A percentile compares a stretch with the other conserved stretches of the same genome.
Evolutionary conservation across 2,113 vertebrate species (phyloP).

Genomic region (Dascyllus trimaculatus): DNA sequence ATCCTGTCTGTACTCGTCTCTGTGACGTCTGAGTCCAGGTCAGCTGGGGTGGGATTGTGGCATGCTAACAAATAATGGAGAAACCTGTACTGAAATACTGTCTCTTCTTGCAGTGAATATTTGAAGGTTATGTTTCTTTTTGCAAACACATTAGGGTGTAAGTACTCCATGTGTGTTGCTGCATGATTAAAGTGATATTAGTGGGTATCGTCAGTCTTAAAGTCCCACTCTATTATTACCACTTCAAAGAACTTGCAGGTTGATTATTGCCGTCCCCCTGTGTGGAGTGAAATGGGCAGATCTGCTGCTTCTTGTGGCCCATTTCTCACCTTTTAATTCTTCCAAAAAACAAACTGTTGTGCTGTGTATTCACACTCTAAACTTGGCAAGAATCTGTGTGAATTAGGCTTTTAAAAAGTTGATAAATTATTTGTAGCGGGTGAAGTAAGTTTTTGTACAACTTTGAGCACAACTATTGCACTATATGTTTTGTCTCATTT

Average conservation of each 20-base stretch:
- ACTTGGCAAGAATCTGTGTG: neutral
- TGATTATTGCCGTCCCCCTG: slow-evolving; percentile 21
- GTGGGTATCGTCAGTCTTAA: slow-evolving; percentile 27
- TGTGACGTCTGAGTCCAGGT: slow-evolving; percentile 50
- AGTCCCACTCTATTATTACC: slow-evolving; percentile 7
- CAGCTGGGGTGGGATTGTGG: slow-evolving; percentile 37
- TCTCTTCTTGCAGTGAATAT: slow-evolving; percentile 9
- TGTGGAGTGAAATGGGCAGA: slow-evolving; percentile 29
- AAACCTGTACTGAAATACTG: neutral
- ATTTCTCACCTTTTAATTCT: slow-evolving; percentile 14
- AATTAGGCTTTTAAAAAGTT: neutral
- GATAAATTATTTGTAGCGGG: neutral
- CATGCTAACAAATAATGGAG: slow-evolving; percentile 20
- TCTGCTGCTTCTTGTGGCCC: slow-evolving; percentile 11
- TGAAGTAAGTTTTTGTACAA: neutral
- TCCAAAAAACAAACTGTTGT: neutral
- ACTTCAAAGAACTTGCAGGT: slow-evolving; percentile 28
- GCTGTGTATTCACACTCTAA: neutral
- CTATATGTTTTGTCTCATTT: slow-evolving; percentile 18
- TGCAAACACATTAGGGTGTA: slow-evolving; percentile 23
- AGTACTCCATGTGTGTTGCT: slow-evolving; percentile 31
- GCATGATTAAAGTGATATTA: slow-evolving; percentile 27
- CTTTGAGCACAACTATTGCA: slow-evolving; percentile 13
- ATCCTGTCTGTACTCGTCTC: slow-evolving; percentile 54
- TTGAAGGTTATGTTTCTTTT: slow-evolving; percentile 9